Conservation (phyloP, 2,113 vertebrate species). For the Cavia porcellus region DNA sequence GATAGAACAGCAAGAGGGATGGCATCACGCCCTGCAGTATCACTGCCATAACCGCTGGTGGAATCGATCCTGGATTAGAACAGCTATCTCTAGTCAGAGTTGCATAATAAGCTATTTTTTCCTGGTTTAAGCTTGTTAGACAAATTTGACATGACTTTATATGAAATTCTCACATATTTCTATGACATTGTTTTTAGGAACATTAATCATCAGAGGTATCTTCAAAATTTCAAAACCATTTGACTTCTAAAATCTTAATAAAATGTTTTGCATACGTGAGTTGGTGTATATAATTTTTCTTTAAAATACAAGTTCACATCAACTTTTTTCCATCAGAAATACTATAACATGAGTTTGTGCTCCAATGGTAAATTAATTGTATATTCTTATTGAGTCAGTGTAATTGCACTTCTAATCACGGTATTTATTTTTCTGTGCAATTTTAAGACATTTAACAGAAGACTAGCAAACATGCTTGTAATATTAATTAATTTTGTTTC, state of each 20-base stretch:
- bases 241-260: background rate
- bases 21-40: fast-evolving
- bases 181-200: conserved; percentile 55
- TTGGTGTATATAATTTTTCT: background rate
- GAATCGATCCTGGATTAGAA: background rate
- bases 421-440: background rate
- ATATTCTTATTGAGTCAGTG: conserved; percentile 27
- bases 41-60: background rate
- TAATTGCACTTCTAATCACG: conserved; percentile 36
- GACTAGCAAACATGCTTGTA: conserved; percentile 33
- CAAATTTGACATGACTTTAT: background rate
- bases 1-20: background rate
- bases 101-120: background rate
- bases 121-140: background rate
- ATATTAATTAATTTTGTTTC: conserved; percentile 44
- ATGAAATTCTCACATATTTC: background rate
- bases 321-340: background rate
- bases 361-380: background rate
- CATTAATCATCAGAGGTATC: background rate
- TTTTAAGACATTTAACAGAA: conserved; percentile 42
- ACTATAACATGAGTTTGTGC: background rate
- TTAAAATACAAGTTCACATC: background rate
- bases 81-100: background rate
- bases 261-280: background rate
- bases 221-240: background rate